These are phyloP conservation scores for Diabrotica virgifera DNA, from an alignment of 1,140 invertebrate genomes.

Conservation along the genomic window DNA sequence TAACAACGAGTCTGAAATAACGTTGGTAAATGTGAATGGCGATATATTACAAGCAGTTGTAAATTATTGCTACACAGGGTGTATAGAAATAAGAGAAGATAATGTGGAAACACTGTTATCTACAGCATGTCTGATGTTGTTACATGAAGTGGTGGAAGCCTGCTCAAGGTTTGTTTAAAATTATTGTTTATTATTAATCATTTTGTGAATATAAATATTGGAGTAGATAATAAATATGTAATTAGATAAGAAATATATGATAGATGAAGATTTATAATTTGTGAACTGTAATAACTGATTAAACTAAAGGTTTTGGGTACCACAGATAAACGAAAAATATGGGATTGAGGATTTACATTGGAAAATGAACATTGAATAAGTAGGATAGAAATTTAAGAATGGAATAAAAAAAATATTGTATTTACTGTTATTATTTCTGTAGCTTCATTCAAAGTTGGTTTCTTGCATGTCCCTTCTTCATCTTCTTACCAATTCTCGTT, in stretches of 20 bases:
- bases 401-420: no score
- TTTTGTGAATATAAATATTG: no score
- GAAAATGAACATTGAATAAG: no score
- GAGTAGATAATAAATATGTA: neutral
- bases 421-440: no score
- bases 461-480: no score
- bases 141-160: conserved; percentile 83
- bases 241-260: neutral
- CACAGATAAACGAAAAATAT: no score
- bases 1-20: conserved; percentile 84
- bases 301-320: no score
- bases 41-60: conserved; percentile 80
- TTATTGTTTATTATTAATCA: neutral
- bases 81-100: conserved; percentile 72
- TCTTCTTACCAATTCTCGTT: no score
- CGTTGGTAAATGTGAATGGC: conserved; percentile 77
- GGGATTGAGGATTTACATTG: no score
- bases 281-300: no score
- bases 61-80: conserved; percentile 87
- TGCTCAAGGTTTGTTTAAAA: conserved; percentile 62
- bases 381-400: no score
- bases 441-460: no score
- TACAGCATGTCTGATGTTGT: conserved; percentile 82
- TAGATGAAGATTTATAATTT: neutral
- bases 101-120: conserved; percentile 83